Conservation (phyloP, 2,888 invertebrate genomes). For the Halocaridina rubra region DNA sequence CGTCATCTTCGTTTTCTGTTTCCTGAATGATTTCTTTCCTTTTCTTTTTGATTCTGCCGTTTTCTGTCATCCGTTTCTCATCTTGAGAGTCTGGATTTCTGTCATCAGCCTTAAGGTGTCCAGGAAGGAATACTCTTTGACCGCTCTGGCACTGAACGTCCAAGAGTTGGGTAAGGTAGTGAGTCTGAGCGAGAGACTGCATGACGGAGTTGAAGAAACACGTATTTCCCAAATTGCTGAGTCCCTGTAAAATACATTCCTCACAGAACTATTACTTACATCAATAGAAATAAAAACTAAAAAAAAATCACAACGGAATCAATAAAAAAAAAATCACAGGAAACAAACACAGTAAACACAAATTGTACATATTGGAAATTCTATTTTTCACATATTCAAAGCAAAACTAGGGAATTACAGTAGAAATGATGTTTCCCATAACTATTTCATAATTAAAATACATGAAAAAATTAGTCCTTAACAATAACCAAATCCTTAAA, state of each 20-base stretch:
- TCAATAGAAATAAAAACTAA: too few relatives aligned
- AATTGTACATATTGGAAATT: neutral
- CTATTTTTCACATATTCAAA: too few relatives aligned
- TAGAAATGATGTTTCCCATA: too few relatives aligned
- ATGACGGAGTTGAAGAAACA: conserved; percentile 97
- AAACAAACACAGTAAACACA: neutral
- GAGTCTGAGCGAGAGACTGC: conserved; percentile 84
- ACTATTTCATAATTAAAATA: too few relatives aligned
- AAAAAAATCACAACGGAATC: too few relatives aligned
- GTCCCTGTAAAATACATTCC: conserved; percentile 77
- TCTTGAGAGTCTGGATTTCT: conserved; percentile 6
- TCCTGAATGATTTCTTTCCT: neutral
- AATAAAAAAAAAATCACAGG: neutral
- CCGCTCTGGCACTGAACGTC: conserved; percentile 64
- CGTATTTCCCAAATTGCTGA: conserved; percentile 93
- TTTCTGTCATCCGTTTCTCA: conserved; percentile 1
- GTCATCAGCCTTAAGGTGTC: conserved; percentile 14
- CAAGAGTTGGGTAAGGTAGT: conserved; percentile 63
- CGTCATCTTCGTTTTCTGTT: conserved; percentile 45
- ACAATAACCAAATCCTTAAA: too few relatives aligned
- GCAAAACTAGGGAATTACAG: too few relatives aligned
- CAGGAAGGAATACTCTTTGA: conserved; percentile 50
- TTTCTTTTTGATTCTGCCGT: conserved; percentile 15
- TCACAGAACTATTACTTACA: too few relatives aligned
- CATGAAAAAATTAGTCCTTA: too few relatives aligned